phyloP scores from a whole-genome alignment of 2,113 vertebrate species.

The Romanogobio albipinnatus region DNA sequence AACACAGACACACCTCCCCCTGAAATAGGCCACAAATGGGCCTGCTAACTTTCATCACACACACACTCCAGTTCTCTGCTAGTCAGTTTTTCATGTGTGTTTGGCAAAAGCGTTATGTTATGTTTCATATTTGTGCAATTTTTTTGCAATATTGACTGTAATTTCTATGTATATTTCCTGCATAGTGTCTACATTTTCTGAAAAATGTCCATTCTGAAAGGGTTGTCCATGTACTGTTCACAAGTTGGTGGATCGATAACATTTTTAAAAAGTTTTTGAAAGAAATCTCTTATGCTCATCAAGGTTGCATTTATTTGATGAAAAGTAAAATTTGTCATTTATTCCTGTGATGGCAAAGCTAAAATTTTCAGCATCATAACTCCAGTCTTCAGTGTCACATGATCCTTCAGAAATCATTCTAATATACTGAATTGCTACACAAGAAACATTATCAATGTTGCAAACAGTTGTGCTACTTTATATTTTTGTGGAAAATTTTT shows the following conservation, averaged over 20 bases:
- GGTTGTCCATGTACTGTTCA: not conserved
- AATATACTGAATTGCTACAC: not conserved
- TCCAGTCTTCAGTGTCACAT: not conserved
- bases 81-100: not conserved
- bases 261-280: not conserved
- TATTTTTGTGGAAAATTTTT: not conserved
- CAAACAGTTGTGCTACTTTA: not conserved
- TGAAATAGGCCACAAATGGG: conserved; percentile 26
- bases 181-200: not conserved
- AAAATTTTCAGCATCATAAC: not conserved
- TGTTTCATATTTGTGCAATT: not conserved
- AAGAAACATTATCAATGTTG: not conserved
- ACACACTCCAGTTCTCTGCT: not conserved
- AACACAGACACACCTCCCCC: conserved; percentile 37
- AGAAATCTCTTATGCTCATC: not conserved
- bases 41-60: conserved; percentile 13
- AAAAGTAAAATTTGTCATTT: not conserved
- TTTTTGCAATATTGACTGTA: not conserved
- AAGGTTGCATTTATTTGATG: not conserved
- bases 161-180: not conserved
- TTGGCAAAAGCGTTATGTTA: not conserved
- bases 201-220: not conserved
- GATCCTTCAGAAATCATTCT: not conserved
- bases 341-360: not conserved
- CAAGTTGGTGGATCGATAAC: not conserved